Evolutionary conservation across 2,888 invertebrate genomes (phyloP).

Genomic region (Craniophora ligustri): DNA sequence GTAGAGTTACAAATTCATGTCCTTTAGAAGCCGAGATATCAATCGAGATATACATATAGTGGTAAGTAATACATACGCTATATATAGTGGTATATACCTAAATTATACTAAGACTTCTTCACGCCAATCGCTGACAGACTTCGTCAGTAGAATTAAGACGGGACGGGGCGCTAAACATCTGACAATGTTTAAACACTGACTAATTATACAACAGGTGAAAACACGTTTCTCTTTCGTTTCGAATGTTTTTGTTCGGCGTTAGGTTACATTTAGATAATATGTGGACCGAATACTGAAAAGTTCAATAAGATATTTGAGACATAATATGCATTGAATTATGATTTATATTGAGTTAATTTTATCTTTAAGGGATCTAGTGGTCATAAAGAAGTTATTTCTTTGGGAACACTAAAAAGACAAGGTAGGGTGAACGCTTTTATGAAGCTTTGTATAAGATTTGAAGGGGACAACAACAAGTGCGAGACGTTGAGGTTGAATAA

Average conservation of each 20-base stretch:
- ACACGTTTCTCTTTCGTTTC: constrained; percentile 24
- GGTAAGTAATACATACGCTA: too few species aligned
- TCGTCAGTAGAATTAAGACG: background rate
- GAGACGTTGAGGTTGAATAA: too few species aligned
- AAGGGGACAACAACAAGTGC: too few species aligned
- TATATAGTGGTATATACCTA: too few species aligned
- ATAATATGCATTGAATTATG: background rate
- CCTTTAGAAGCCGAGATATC: too few species aligned
- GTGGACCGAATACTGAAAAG: background rate
- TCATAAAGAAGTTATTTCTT: too few species aligned
- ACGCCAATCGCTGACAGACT: background rate
- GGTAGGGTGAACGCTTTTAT: too few species aligned
- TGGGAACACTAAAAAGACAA: too few species aligned
- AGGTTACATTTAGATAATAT: background rate
- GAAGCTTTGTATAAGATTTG: too few species aligned
- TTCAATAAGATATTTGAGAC: background rate
- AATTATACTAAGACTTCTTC: background rate
- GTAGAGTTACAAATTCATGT: too few species aligned
- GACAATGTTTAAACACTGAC: constrained; percentile 7
- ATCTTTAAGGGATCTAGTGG: too few species aligned
- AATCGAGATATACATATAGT: too few species aligned
- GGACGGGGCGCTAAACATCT: background rate
- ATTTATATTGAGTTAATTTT: background rate
- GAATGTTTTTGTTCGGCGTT: background rate
- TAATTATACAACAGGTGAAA: constrained; percentile 9